Base-by-base conservation (phyloP, 2,888 invertebrate species). In the Nomada flava region DNA sequence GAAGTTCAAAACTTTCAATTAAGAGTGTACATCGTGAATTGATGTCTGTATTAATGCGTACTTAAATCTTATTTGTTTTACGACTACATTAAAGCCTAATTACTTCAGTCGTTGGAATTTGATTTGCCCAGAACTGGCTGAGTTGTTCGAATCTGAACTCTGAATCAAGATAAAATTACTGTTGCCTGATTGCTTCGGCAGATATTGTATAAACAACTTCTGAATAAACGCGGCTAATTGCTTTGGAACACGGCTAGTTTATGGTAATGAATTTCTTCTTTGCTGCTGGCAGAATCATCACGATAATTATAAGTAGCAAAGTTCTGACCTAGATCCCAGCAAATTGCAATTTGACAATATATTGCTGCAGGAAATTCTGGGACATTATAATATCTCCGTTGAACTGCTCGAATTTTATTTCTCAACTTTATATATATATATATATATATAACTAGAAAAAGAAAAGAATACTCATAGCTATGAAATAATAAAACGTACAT, bases 141-240 rank as follows among this genome's bases (percentile, higher is more conserved):
- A 57, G 15, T 57, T 29, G 57, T 29, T 29, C 15, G 7, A 26
- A 57, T 26, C 57, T 26, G 15, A 2, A 29, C n/a, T 29, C 7
- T 15, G 2, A 29, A 7, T 57, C 26, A 26, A 57, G 26, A 13
- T 55, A 23, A 55, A 55, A 55, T 55, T 23, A 55, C 55, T 55
- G 23, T 11, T 23, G 55, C 20, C 23, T 26, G 55, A 55, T 55
- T 50, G 50, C 50, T 50, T 26, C 9, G 55, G 23, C 23, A 23
- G 23, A 55, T 55, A 23, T 26, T 23, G 23, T 26, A 55, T 55
- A 55, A 23, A 55, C 26, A 57, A 57, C 57, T 57, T 29, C 26
- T 15, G n/a, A 57, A 57, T 57, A 57, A 57, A 57, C 26, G 13
- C n/a, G 57, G 26, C 26, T 29, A 57, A 57, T 57, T 57, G 26